Percentiles rank a stretch among this genome's conserved stretches.
These are phyloP conservation scores for Sarcophaga bullata DNA, from an alignment of 1,140 invertebrate species.

Conservation along the genomic window DNA sequence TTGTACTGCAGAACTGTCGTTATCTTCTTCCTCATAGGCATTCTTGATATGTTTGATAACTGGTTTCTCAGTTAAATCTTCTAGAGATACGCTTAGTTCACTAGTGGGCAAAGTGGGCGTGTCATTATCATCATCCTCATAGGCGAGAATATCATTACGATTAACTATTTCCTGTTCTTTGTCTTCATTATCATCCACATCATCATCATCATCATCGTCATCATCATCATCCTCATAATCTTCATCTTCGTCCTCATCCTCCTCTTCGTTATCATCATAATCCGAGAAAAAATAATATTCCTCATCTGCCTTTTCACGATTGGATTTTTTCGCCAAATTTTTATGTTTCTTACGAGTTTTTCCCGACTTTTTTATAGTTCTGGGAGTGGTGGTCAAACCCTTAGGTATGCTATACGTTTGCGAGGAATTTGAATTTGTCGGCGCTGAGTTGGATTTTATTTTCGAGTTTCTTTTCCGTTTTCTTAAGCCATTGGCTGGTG, in stretches of 20 bases:
- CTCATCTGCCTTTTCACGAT: neutral
- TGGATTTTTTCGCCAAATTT: neutral
- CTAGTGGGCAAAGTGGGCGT: neutral
- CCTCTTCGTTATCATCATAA: constrained; percentile 45
- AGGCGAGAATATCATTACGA: neutral
- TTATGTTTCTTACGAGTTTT: neutral
- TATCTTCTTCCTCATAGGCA: constrained; percentile 51
- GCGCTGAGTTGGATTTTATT: neutral
- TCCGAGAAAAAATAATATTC: constrained; percentile 6
- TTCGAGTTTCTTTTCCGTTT: neutral
- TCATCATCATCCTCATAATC: constrained; percentile 16
- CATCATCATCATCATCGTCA: constrained; percentile 14
- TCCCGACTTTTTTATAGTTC: neutral
- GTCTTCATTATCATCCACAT: neutral
- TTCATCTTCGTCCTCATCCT: constrained; percentile 48
- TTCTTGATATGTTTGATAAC: constrained; percentile 44
- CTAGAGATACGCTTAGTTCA: neutral
- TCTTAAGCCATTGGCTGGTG: neutral
- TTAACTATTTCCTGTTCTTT: neutral
- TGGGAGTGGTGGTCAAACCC: neutral
- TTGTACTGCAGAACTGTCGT: constrained; percentile 58
- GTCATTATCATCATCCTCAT: neutral
- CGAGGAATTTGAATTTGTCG: neutral
- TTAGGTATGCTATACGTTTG: too few relatives aligned
- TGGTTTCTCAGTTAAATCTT: constrained; percentile 45